Evolutionary conservation across 2,113 vertebrate genomes (phyloP), one percentile per base, ranked within the genome.

Genomic region (Corythaeola cristata): DNA sequence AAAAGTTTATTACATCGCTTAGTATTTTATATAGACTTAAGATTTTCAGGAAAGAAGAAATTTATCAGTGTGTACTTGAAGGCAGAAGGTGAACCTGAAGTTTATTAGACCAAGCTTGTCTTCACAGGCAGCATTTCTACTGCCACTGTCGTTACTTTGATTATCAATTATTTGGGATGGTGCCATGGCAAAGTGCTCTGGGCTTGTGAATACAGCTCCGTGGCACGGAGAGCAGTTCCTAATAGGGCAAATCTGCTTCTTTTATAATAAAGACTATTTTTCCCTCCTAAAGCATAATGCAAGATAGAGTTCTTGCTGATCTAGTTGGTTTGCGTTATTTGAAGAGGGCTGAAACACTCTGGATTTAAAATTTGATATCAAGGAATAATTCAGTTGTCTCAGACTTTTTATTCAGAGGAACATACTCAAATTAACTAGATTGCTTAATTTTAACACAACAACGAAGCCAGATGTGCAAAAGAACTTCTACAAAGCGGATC

Each of bases 91-190:
- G 50, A 53, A 56, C 18, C 15, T 50, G 67, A 32, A 8, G 16
- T 44, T 50, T 21, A 3, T 21, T 18, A 49, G 62, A 4, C 35
- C 20, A 12, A 30, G 26, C 22, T 50, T 22, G 22, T 55, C 73
- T 53, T 55, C 32, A 27, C 12, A 21, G 85, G 30, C 39, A 59
- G 10, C 15, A 1, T 14, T 45, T 39, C 35, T 47, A 1, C 50
- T 45, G 27, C 47, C 32, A 15, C 55, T 16, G 14, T 9, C 16
- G 19, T 33, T 2, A 20, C n/a, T 59, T 1, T 5, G 67, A 8
- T 24, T 15, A 1, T 8, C 44, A 3, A 1, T 35, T 5, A 2
- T 23, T 27, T 1, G n/a, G 69, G 58, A 24, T 23, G 24, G 16
- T 24, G 37, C 9, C 27, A 11, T 2, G 18, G 60, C 78, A 24